phyloP scores from a whole-genome alignment of 2,113 vertebrate species.

The Nesoenas mayeri region DNA sequence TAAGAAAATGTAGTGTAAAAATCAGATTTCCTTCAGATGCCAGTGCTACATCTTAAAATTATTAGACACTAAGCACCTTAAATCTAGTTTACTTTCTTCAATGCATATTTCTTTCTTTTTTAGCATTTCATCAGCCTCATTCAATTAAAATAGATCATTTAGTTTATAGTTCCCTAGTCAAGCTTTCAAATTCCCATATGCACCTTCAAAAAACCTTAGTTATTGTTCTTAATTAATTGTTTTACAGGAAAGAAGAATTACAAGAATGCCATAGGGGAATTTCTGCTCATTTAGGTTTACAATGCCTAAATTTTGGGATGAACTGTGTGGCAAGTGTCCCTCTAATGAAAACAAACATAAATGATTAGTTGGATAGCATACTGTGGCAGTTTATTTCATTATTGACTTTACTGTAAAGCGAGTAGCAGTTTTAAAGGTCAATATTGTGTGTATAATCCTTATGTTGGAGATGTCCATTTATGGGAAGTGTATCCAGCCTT shows the following conservation, averaged over 20 bases:
- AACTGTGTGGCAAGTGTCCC: background rate
- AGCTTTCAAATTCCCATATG: background rate
- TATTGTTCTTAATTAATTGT: slow-evolving; percentile 21
- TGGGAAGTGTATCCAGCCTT: background rate
- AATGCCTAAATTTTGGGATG: background rate
- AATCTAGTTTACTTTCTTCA: background rate
- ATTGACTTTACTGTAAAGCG: slow-evolving; percentile 36
- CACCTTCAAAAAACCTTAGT: slow-evolving; percentile 26
- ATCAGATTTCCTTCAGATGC: background rate
- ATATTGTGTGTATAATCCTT: background rate
- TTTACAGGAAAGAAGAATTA: background rate
- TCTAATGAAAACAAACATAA: background rate
- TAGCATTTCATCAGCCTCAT: background rate
- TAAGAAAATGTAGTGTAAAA: background rate
- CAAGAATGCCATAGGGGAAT: background rate
- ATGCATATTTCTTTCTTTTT: background rate
- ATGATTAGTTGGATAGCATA: background rate
- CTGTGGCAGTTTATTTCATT: slow-evolving; percentile 1
- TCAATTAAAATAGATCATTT: background rate
- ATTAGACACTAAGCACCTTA: background rate
- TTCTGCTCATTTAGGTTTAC: slow-evolving; percentile 3
- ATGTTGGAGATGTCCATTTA: background rate
- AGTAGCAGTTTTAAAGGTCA: slow-evolving; percentile 41
- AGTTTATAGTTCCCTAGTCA: background rate
- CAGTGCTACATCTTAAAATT: background rate